Percentiles rank a stretch among this genome's conserved stretches.
Conservation (phyloP, 1,140 invertebrate genomes). For the Glossosoma conforme region DNA sequence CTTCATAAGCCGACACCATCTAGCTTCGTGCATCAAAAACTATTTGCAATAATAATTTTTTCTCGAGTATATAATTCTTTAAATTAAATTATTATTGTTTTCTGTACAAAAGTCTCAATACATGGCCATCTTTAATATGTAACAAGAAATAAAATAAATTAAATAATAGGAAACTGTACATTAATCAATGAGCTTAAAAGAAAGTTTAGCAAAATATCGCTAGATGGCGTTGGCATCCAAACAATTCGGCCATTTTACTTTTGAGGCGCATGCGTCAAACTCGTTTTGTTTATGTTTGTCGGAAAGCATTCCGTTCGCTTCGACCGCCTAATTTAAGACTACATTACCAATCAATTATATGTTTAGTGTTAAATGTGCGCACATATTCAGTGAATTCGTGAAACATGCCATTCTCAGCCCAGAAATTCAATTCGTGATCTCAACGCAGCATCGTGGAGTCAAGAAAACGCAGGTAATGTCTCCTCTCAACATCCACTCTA, state of each 20-base stretch:
- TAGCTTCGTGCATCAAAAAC: too few relatives aligned
- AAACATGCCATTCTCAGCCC: slow-evolving; percentile 10
- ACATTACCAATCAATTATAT: slow-evolving; percentile 5
- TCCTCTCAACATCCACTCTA: too few relatives aligned
- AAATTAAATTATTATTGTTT: too few relatives aligned
- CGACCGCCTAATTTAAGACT: slow-evolving; percentile 13
- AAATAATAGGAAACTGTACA: too few relatives aligned
- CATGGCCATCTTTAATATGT: too few relatives aligned
- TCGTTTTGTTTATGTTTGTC: slow-evolving; percentile 32
- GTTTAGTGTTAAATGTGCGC: background rate
- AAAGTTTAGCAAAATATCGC: too few relatives aligned
- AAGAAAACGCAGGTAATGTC: slow-evolving; percentile 31
- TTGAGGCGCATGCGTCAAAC: slow-evolving; percentile 25
- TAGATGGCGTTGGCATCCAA: slow-evolving; percentile 11
- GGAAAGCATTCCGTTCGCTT: slow-evolving; percentile 9
- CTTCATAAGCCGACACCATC: too few relatives aligned
- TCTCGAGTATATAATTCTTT: too few relatives aligned
- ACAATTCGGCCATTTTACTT: slow-evolving; percentile 18
- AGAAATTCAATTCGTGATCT: slow-evolving; percentile 21
- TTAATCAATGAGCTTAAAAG: too few relatives aligned
- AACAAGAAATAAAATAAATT: too few relatives aligned
- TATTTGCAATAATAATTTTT: too few relatives aligned
- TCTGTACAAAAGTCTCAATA: too few relatives aligned
- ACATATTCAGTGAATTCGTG: slow-evolving; percentile 6
- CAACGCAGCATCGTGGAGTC: slow-evolving; percentile 31